Evolutionary conservation across 2,113 vertebrate species (phyloP).

Genomic region (Epinephelus cyanopodus): DNA sequence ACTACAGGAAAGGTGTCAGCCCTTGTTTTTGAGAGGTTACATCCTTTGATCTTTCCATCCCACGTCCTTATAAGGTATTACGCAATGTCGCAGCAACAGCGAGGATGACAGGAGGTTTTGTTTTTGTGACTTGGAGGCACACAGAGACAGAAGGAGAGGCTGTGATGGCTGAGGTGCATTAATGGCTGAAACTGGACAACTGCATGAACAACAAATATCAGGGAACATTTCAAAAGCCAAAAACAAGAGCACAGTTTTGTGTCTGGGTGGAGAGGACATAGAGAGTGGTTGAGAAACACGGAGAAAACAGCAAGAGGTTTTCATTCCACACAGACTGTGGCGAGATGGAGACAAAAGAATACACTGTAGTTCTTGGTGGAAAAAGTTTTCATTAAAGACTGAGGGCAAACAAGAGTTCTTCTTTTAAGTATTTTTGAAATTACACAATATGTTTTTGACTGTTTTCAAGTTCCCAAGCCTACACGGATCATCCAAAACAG

Average conservation of each 20-base stretch:
- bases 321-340: conserved; percentile 29
- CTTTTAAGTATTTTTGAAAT: conserved; percentile 1
- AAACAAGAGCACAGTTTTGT: conserved; percentile 16
- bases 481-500: conserved; percentile 27
- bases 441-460: conserved; percentile 18
- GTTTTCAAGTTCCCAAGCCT: not conserved
- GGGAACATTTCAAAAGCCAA: not conserved
- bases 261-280: conserved; percentile 7
- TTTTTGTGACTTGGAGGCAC: conserved; percentile 45
- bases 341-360: conserved; percentile 20
- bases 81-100: conserved; percentile 51
- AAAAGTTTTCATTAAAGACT: not conserved
- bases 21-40: conserved; percentile 27
- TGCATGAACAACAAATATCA: conserved; percentile 33
- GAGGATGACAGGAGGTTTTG: conserved; percentile 50
- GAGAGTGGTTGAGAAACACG: not conserved
- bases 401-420: conserved; percentile 11
- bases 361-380: not conserved
- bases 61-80: conserved; percentile 69
- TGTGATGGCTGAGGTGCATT: conserved; percentile 13
- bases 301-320: conserved; percentile 12
- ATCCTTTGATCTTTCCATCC: conserved; percentile 57
- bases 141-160: conserved; percentile 20
- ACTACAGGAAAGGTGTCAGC: conserved; percentile 15
- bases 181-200: conserved; percentile 56